phyloP scores from a whole-genome alignment of 1,140 invertebrate genomes.

The Eufriesea mexicana region DNA sequence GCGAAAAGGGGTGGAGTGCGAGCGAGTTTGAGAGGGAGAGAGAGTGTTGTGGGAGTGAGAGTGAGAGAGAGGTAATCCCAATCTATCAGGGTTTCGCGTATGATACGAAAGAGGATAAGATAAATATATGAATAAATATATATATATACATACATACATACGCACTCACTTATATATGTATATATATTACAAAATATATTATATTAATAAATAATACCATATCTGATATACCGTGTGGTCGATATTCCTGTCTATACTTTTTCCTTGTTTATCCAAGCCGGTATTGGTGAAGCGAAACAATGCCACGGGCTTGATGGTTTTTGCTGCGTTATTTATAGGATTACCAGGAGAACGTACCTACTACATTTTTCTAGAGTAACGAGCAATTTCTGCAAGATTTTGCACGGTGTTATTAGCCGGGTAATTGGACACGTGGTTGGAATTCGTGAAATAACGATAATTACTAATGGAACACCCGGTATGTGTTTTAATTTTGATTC shows the following conservation, averaged over 20 bases:
- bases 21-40: conserved; percentile 26
- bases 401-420: no score
- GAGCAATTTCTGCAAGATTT: no score
- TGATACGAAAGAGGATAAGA: conserved; percentile 62
- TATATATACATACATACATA: conserved; percentile 68
- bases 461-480: no score
- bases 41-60: background rate
- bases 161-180: conserved; percentile 69
- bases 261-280: background rate
- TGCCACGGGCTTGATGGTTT: no score
- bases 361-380: no score
- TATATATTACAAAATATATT: conserved; percentile 77
- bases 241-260: background rate
- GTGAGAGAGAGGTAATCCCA: conserved; percentile 68
- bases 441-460: no score
- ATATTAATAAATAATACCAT: conserved; percentile 79
- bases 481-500: no score
- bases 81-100: conserved; percentile 79
- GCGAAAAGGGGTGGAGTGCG: background rate
- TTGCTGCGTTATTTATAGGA: background rate
- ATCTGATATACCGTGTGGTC: conserved; percentile 59
- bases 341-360: no score
- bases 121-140: conserved; percentile 63
- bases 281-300: no score
- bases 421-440: no score